phyloP scores from a whole-genome alignment of 2,113 vertebrate genomes.

The Sinocyclocheilus maitianheensis region DNA sequence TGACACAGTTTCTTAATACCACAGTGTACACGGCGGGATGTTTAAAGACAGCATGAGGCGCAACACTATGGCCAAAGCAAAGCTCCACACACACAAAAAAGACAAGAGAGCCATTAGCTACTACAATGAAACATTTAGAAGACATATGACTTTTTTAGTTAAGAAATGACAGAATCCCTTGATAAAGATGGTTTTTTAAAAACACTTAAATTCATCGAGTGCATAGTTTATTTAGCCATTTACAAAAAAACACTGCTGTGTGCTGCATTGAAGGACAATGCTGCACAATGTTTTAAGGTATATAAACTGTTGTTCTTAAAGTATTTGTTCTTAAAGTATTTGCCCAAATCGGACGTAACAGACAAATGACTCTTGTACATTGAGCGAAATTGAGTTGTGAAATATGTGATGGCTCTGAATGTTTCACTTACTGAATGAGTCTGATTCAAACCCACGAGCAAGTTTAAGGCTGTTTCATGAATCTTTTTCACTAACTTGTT shows the following conservation, averaged over 20 bases:
- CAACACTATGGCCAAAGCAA: background rate
- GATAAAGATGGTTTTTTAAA: background rate
- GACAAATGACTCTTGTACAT: background rate
- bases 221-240: background rate
- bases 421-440: background rate
- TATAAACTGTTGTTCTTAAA: background rate
- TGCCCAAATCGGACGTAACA: background rate
- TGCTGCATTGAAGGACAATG: background rate
- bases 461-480: background rate
- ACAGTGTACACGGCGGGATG: background rate
- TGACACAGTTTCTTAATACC: constrained; percentile 1
- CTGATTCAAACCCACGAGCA: background rate
- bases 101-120: background rate
- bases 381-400: background rate
- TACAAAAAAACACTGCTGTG: background rate
- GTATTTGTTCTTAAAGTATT: background rate
- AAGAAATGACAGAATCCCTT: background rate
- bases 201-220: background rate
- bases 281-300: background rate
- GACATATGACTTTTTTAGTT: background rate
- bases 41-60: background rate
- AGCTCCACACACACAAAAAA: background rate
- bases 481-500: background rate
- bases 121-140: background rate
- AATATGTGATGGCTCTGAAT: background rate